Base-by-base conservation (phyloP, 2,888 invertebrate genomes). In the Hirtodrosophila duncani region DNA sequence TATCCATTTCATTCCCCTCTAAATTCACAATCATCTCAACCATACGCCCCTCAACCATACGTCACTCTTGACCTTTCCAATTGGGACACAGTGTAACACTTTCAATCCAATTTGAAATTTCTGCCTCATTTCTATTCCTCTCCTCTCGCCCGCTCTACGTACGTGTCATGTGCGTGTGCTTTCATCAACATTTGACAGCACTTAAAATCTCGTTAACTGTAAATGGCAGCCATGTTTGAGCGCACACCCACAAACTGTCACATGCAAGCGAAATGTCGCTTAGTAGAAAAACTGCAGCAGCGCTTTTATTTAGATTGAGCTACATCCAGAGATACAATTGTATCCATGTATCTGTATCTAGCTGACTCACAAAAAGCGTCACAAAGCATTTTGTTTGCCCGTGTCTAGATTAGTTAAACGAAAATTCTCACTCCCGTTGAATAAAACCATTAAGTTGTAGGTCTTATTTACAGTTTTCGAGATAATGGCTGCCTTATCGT, bases 191-290 rank as follows among this genome's bases (percentile, higher is more conserved):
- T 64, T 68, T 69, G 70, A 78, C 70, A 74, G 69, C 69, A 79
- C 75, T 69, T 70, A 70, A 69, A 70, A 62, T 55, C 79, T 70
- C 79, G 71, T 74, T 69, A 79, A 44, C 71, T 66, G 53, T 36
- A 75, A 65, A 52, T 78, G 75, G 53, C 61, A 69, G 65, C 21
- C 45, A 46, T 57, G 56, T 57, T 69, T 45, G 44, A 41, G 21
- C 8, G 26, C 8, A 9, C 31, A 31, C 45, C 23, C 41, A 41
- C 30, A 36, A 55, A 30, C 21, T 31, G 50, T 11, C 55, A 26
- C 36, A 52, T 23, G 11, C 18, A 10, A n/a, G 10, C 41, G 24
- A 18, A 20, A 43, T 56, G 41, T 39, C 13, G 18, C 11, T 21
- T 42, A 31, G 39, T 55, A 33, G 50, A 55, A 56, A 14, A 51